Base-by-base conservation (phyloP, 2,113 vertebrate species). In the Cairina moschata region DNA sequence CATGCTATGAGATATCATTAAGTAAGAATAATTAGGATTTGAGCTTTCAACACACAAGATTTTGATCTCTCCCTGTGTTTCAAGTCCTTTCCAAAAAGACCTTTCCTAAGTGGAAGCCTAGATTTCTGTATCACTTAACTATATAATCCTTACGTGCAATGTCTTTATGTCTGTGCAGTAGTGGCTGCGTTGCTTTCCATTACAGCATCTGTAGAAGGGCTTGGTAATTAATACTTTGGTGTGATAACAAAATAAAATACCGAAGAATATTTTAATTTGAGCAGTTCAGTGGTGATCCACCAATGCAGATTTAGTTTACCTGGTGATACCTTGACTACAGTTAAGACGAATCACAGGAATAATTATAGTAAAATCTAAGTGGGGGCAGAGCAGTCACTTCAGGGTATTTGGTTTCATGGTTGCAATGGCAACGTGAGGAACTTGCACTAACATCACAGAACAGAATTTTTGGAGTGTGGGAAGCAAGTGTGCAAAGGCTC, bases 1-100 rank as follows among this genome's bases (percentile, higher is more conserved):
- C 86, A 84, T 89, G 71, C 66, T 89, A 80, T 71, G 77, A 92
- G 71, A 79, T 80, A 92, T 73, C 69, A 71, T 85, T 89, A 93
- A 90, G 18, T 77, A 91, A 95, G 88, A 94, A 86, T 79, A 93
- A 93, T 91, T 93, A 83, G 46, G 36, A 74, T 93, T 60, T 69
- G 54, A 82, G 16, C 28, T 94, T 91, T 91, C 52, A 92, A 13
- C 2, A 0, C 40, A 58, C 8, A 66, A 68, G 40, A 76, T 94
- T 71, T 79, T 55, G 82, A 48, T 20, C 23, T 88, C 94, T 78
- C 79, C 34, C 44, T 31, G 9, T 79, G 22, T 83, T 88, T 85
- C 72, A 63, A 46, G 18, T 80, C 50, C 40, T 73, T 92, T 89
- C 44, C 74, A 93, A 85, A 50, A 69, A 58, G 25, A 72, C 31